Conservation (phyloP, 2,113 vertebrate species). For the Pachyramphus minor region DNA sequence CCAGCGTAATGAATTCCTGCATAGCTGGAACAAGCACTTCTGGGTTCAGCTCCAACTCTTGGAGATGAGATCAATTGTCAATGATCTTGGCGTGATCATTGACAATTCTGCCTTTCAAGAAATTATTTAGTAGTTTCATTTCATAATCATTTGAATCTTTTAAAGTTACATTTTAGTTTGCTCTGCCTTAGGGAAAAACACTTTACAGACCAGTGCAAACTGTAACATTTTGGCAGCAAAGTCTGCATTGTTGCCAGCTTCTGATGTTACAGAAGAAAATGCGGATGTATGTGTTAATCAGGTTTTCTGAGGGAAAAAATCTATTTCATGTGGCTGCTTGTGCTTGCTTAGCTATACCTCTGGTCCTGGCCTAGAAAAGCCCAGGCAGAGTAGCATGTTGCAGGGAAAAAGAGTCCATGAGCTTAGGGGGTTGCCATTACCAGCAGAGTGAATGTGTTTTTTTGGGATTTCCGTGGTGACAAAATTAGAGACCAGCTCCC, state of each 20-base stretch:
- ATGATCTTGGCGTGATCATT: neutral
- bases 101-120: neutral
- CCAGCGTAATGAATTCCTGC: neutral
- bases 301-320: neutral
- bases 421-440: neutral
- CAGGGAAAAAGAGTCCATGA: neutral
- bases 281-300: neutral
- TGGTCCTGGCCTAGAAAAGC: neutral
- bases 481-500: rapidly evolving
- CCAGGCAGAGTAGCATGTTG: neutral
- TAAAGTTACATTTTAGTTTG: neutral
- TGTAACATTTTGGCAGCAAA: neutral
- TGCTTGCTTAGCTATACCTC: neutral
- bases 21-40: neutral
- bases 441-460: neutral
- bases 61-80: too few relatives aligned
- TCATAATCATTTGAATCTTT: neutral
- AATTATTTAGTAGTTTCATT: neutral
- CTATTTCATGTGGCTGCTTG: rapidly evolving
- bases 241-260: neutral
- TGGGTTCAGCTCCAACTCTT: neutral
- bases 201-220: neutral
- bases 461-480: neutral
- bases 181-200: neutral
- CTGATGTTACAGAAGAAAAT: neutral